Evolutionary conservation across 2,888 invertebrate species (phyloP).

Genomic region (Agriopis aurantiaria): DNA sequence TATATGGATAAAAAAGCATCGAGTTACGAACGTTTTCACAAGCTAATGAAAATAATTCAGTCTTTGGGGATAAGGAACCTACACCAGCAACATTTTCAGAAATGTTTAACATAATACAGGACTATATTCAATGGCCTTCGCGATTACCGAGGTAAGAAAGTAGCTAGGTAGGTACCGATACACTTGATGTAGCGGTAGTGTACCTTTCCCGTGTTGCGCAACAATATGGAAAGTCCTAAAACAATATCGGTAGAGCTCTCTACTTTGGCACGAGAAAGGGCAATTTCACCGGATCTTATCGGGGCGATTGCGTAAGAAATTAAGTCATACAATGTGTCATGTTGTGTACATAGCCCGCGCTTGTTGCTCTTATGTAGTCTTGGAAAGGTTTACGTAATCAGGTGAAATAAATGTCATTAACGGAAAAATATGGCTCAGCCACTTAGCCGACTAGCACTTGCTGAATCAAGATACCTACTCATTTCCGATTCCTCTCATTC

Average conservation of each 20-base stretch:
- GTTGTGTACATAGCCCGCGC: conserved; percentile 42
- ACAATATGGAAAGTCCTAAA: conserved; percentile 31
- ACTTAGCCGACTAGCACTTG: background rate
- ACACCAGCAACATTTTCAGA: background rate
- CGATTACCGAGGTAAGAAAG: conserved; percentile 3
- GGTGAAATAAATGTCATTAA: conserved; percentile 8
- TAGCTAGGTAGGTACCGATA: conserved; percentile 10
- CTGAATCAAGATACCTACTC: background rate
- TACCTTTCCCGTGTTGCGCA: conserved; percentile 24
- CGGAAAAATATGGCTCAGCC: background rate
- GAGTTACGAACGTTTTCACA: background rate
- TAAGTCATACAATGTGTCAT: conserved; percentile 36
- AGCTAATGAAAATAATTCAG: background rate
- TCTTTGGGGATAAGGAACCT: background rate
- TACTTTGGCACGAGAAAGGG: conserved; percentile 55
- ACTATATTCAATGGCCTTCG: background rate
- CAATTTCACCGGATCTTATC: conserved; percentile 63
- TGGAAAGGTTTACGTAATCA: conserved; percentile 14
- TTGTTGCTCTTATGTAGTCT: conserved; percentile 9
- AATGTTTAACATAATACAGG: background rate
- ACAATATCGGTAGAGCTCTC: conserved; percentile 30
- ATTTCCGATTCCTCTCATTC: too few relatives aligned
- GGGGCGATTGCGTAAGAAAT: conserved; percentile 40
- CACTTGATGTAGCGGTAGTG: conserved; percentile 12
- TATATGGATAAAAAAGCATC: too few relatives aligned